Evolutionary conservation across 2,888 invertebrate species (phyloP).

Genomic region (Acronicta aceris): DNA sequence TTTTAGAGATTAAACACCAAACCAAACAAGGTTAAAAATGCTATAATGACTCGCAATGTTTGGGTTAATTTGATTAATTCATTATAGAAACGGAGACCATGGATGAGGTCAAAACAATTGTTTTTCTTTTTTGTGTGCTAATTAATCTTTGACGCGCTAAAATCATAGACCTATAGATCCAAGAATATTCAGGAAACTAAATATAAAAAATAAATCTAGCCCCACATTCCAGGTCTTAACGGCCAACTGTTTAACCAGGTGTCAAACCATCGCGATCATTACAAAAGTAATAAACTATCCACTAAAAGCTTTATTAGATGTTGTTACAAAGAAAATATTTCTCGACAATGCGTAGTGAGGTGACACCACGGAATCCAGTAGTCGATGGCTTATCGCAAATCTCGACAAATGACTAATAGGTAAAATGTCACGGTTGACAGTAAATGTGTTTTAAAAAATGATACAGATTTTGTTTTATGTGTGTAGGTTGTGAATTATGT

Average conservation of each 20-base stretch:
- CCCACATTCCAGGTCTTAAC: constrained; percentile 21
- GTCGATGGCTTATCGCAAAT: constrained; percentile 63
- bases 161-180: too few species aligned
- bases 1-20: too few species aligned
- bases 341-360: constrained; percentile 57
- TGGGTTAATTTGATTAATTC: too few species aligned
- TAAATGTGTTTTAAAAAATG: constrained; percentile 58
- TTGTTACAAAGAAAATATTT: constrained; percentile 58
- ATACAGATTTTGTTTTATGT: constrained; percentile 46
- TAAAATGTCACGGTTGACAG: constrained; percentile 56
- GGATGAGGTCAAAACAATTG: too few species aligned
- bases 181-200: too few species aligned
- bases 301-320: constrained; percentile 68
- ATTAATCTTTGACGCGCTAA: too few species aligned
- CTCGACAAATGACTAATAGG: constrained; percentile 67
- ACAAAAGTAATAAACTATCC: constrained; percentile 56
- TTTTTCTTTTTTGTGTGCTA: too few species aligned
- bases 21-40: too few species aligned
- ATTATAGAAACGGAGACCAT: too few species aligned
- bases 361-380: constrained; percentile 69
- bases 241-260: constrained; percentile 47
- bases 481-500: constrained; percentile 55
- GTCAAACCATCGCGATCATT: constrained; percentile 49
- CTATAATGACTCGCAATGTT: too few species aligned
- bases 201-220: not conserved